These are phyloP conservation scores for Echinops telfairi DNA, from an alignment of 2,113 vertebrate genomes.

Conservation along the genomic window DNA sequence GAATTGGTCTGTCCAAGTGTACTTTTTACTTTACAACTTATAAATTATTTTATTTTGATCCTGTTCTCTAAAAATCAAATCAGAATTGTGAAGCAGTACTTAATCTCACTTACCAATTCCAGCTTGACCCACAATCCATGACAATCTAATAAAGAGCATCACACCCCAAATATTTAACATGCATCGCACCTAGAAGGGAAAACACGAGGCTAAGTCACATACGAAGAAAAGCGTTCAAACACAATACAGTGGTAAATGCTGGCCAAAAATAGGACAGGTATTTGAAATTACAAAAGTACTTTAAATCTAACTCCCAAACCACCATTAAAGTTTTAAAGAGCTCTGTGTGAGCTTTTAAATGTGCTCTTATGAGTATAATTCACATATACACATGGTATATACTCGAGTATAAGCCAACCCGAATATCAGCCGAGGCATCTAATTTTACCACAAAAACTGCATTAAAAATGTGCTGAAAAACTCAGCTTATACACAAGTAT, in stretches of 20 bases:
- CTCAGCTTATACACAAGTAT: no score
- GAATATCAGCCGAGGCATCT: no score
- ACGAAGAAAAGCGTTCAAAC: slow-evolving; percentile 37
- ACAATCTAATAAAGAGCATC: slow-evolving; percentile 99
- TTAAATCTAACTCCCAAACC: not conserved
- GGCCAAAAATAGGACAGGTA: not conserved
- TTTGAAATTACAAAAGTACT: not conserved
- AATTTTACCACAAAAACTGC: not conserved
- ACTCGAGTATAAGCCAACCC: no score
- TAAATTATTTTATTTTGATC: slow-evolving; percentile 13
- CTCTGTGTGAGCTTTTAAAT: not conserved
- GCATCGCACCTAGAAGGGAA: slow-evolving; percentile 93
- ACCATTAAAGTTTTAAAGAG: not conserved
- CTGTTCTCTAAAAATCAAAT: slow-evolving; percentile 34
- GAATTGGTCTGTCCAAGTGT: not conserved
- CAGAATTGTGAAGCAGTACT: not conserved
- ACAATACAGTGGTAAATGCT: not conserved
- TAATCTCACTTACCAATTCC: slow-evolving; percentile 93
- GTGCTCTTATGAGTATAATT: not conserved
- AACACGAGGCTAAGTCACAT: slow-evolving; percentile 53
- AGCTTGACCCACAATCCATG: slow-evolving; percentile 98
- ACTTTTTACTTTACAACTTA: not conserved
- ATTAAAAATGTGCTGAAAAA: no score
- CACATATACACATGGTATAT: not conserved
- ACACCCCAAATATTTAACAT: slow-evolving; percentile 99